Evolutionary conservation across 2,888 invertebrate genomes (phyloP).

Genomic region (Syrista parreyssii): DNA sequence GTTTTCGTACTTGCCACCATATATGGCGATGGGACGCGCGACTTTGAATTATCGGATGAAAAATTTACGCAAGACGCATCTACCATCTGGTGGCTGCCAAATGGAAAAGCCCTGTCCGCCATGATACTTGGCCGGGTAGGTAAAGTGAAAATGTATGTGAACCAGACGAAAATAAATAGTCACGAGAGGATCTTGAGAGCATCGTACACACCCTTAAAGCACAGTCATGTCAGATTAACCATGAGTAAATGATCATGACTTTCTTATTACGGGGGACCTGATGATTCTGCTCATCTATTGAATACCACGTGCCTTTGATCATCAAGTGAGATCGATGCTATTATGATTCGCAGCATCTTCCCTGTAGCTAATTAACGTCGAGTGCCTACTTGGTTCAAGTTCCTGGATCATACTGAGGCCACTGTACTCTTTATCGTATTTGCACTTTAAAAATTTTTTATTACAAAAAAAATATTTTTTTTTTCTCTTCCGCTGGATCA

Average conservation of each 20-base stretch:
- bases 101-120: slow-evolving; percentile 52
- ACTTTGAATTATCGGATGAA: slow-evolving; percentile 48
- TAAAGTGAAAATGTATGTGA: slow-evolving; percentile 37
- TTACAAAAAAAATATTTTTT: background rate
- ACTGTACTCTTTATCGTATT: background rate
- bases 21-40: slow-evolving; percentile 25
- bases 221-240: background rate
- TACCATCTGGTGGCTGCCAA: slow-evolving; percentile 36
- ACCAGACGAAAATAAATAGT: slow-evolving; percentile 31
- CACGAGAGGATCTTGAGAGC: slow-evolving; percentile 12
- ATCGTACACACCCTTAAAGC: background rate
- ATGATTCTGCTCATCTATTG: background rate
- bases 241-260: background rate
- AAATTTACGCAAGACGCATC: slow-evolving; percentile 42
- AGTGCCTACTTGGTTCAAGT: background rate
- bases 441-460: background rate
- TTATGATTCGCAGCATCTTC: background rate
- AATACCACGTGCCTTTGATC: background rate
- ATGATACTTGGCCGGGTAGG: slow-evolving; percentile 6
- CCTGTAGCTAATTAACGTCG: background rate
- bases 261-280: background rate
- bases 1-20: slow-evolving; percentile 8
- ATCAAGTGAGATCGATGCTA: background rate
- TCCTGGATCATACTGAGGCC: background rate
- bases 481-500: background rate